A percentile compares a stretch with the other conserved stretches of the same genome.
Conservation (phyloP, 1,140 invertebrate genomes). For the Catajapyx aquilonaris region DNA sequence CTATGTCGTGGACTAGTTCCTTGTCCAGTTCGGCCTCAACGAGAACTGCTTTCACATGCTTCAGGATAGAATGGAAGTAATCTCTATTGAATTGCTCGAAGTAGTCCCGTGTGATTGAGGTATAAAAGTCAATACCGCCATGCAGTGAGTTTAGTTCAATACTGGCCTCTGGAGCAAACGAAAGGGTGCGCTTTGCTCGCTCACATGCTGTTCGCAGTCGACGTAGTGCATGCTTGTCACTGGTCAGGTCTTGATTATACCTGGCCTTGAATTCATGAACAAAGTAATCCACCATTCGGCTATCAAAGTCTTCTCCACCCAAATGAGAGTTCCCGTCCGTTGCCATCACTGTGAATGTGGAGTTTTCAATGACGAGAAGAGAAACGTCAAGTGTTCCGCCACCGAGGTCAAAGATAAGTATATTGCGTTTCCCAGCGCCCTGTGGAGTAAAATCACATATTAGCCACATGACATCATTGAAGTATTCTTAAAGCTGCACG, state of each 20-base stretch:
- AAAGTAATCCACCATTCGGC: conserved; percentile 36
- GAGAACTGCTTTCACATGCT: no score
- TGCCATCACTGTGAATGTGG: conserved; percentile 24
- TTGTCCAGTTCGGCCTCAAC: no score
- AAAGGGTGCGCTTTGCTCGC: conserved; percentile 14
- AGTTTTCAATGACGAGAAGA: conserved; percentile 30
- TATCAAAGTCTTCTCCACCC: no score
- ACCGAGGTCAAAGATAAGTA: conserved; percentile 26
- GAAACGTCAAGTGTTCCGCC: conserved; percentile 34
- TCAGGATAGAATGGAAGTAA: no score
- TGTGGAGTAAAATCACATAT: neutral
- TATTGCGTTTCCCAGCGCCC: conserved; percentile 15
- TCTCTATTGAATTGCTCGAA: no score
- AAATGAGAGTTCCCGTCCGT: no score
- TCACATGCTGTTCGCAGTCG: conserved; percentile 25
- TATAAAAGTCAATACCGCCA: conserved; percentile 24
- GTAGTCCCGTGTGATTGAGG: no score
- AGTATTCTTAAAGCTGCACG: no score
- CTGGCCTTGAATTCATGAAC: conserved; percentile 38
- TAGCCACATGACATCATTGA: neutral
- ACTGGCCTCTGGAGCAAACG: conserved; percentile 11
- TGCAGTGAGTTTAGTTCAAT: conserved; percentile 22
- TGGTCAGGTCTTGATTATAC: conserved; percentile 36
- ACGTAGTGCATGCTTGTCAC: no score
- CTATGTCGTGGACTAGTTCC: no score